These are phyloP conservation scores for Scaptomyza montana DNA, from an alignment of 1,140 invertebrate genomes.

Conservation along the genomic window DNA sequence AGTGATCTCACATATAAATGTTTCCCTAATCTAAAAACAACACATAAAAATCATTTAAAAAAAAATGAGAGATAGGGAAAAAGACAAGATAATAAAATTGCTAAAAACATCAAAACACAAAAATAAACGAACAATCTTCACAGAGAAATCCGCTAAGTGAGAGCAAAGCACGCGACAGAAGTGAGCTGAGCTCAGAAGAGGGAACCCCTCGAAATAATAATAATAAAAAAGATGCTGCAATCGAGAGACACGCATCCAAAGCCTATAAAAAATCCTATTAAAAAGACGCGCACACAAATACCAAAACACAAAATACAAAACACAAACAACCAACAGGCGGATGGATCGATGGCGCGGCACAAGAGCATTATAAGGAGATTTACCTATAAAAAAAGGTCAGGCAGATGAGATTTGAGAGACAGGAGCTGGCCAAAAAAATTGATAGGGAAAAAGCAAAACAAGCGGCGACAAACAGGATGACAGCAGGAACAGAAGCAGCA, in stretches of 20 bases:
- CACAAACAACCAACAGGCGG: conserved; percentile 59
- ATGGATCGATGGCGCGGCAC: conserved; percentile 49
- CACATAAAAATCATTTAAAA: conserved; percentile 47
- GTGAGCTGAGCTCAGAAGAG: conserved; percentile 18
- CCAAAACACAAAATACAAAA: conserved; percentile 37
- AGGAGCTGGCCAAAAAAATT: conserved; percentile 34
- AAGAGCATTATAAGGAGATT: conserved; percentile 70
- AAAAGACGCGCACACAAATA: conserved; percentile 60
- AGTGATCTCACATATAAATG: conserved; percentile 35
- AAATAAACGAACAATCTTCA: conserved; percentile 9
- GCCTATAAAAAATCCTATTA: conserved; percentile 76
- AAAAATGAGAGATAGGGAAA: not conserved
- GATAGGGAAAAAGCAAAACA: conserved; percentile 49
- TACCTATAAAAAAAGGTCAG: conserved; percentile 75
- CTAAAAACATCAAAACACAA: conserved; percentile 57
- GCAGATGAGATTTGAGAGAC: conserved; percentile 52
- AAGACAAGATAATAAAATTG: conserved; percentile 53
- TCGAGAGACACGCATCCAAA: conserved; percentile 28
- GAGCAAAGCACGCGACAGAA: conserved; percentile 59
- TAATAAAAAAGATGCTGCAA: conserved; percentile 45
- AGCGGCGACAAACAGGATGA: conserved; percentile 31
- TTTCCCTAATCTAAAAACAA: not conserved
- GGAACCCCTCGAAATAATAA: conserved; percentile 13
- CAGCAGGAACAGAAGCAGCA: conserved; percentile 7
- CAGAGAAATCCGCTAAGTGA: no score